Conservation (phyloP, 2,113 vertebrate species). For the Solea solea region DNA sequence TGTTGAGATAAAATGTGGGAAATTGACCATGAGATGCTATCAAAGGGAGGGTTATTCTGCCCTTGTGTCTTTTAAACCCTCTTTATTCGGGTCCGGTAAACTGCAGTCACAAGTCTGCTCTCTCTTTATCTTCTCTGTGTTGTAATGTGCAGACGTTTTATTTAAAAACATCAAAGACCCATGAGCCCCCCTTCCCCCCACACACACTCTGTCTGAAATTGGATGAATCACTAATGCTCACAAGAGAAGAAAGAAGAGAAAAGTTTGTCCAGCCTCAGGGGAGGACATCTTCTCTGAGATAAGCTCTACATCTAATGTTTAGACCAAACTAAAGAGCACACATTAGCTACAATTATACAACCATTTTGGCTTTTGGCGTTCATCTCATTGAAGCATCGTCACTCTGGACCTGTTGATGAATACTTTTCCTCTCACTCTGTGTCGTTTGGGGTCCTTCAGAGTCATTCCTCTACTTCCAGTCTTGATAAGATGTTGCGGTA, state of each 20-base stretch:
- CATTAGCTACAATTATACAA: slow-evolving; percentile 20
- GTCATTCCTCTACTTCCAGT: slow-evolving; percentile 8
- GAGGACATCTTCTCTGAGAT: slow-evolving; percentile 20
- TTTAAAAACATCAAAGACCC: slow-evolving; percentile 49
- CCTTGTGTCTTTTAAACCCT: slow-evolving; percentile 39
- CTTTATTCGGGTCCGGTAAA: slow-evolving; percentile 52
- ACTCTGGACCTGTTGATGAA: too few relatives aligned
- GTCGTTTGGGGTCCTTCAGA: slow-evolving; percentile 26
- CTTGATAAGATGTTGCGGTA: slow-evolving; percentile 13
- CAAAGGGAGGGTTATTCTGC: slow-evolving; percentile 43
- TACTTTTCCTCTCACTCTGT: neutral
- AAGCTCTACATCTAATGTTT: slow-evolving; percentile 41
- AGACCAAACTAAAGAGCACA: slow-evolving; percentile 4
- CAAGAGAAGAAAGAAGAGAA: neutral
- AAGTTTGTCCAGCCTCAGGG: slow-evolving; percentile 3
- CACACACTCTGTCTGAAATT: slow-evolving; percentile 12
- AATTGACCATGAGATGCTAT: slow-evolving; percentile 55
- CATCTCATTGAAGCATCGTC: neutral
- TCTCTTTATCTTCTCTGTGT: neutral
- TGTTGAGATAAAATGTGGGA: slow-evolving; percentile 37
- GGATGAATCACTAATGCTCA: slow-evolving; percentile 30
- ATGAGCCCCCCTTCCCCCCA: slow-evolving; percentile 9
- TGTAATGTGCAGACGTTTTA: slow-evolving; percentile 59
- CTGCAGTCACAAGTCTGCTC: slow-evolving; percentile 43
- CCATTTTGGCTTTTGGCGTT: slow-evolving; percentile 4